Evolutionary conservation across 2,113 vertebrate species (phyloP), one percentile per base, ranked within the genome.

Genomic region (Neoarius graeffei): DNA sequence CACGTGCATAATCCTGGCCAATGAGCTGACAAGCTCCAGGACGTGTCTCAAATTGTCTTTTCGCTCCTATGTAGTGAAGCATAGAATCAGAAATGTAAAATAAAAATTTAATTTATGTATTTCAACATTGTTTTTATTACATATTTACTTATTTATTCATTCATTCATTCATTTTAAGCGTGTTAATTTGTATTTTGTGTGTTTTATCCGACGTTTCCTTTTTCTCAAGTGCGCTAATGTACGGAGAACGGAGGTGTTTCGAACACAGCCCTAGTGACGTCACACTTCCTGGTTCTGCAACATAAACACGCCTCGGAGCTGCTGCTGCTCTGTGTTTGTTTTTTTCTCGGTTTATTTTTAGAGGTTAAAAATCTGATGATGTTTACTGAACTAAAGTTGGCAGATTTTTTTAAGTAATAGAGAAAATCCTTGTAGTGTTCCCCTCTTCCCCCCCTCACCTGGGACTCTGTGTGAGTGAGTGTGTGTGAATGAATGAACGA

Each of bases 211-310:
- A 42, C 42, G 42, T 35, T 35, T 35, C 35, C 7, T 56, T 56
- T 11, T 56, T 7, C 9, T 54, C 9, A 54, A 54, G 52, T 54
- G 52, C 52, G 3, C 6, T 7, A 54, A 54, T 54, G 9, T 54
- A 54, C 6, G 27, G 76, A 56, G 52, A 25, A 3, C 15, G 17
- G 69, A 8, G 10, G 20, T 1, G 73, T 23, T 48, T 50, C 1
- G 8, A 25, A 59, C n/a, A 3, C 27, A 23, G 1, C 15, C 27
- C 1, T 0, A 0, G 30, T 81, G 80, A 81, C 57, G 57, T 81
- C 80, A 81, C 80, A 81, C 57, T 81, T 81, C 80, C 80, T 17
- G 57, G 80, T 81, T 81, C 57, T 1, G 14, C 52, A 20, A 2
- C 11, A 56, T 56, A 0, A 23, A 50, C 25, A 3, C 54, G 10